Evolutionary conservation across 1,140 invertebrate species (phyloP), one percentile per base, ranked within the genome.

Genomic region (Elymnias hypermnestra): DNA sequence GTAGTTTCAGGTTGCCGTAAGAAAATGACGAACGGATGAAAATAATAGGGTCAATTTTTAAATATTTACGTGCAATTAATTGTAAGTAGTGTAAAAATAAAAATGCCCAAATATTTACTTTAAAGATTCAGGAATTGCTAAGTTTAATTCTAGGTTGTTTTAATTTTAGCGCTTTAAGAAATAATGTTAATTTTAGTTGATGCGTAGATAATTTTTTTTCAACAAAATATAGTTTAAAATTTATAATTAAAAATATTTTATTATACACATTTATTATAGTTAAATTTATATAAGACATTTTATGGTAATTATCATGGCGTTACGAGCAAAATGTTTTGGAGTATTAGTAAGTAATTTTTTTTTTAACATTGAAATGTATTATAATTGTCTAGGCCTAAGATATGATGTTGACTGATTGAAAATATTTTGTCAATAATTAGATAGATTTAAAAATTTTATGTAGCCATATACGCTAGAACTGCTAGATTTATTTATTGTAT

Each of bases 401-500:
- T 21, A 35, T 36, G 8, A 18, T 14, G 18, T 43, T 35, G 42
- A 23, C 29, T 35, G 31, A 23, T n/a, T 35, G 12, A 35, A 33
- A 8, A 36, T 21, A 41, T 29, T n/a, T 10, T 5, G 31, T 25
- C 42, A 26, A 31, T 36, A 44, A 36, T 35, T 36, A 44, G 42
- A 44, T 44, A 44, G 42, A 36, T 44, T 36, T n/a, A 6, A 26
- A 17, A 31, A 14, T 22, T 33, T 25, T 23, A 6, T 12, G 35
- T 44, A 36, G 33, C 29, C 35, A 21, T 19, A 14, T 8, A 25
- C 7, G 31, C 22, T 44, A 44, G 42, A 25, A 36, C 12, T 23
- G 29, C 42, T 44, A 44, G 42, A 8, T 36, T 43, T 21, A 22
- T 21, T 3, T 18, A 36, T 36, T 19, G 33, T 9, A 9, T 25